Conservation (phyloP, 2,888 invertebrate genomes). For the Melanargia galathea region DNA sequence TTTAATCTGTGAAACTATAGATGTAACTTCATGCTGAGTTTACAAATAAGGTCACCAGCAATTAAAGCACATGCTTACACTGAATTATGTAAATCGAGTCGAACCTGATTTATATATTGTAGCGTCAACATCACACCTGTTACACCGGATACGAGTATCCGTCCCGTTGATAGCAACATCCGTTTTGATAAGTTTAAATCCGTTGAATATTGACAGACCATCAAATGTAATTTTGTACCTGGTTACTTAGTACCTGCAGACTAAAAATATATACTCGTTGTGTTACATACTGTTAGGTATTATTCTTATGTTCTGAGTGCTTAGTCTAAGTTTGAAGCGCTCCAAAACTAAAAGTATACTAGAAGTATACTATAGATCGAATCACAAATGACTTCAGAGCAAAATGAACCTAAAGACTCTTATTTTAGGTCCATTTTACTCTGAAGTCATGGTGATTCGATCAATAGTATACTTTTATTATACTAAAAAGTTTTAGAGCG, state of each 20-base stretch:
- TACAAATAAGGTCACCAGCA: slow-evolving; percentile 13
- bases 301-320: no score
- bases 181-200: not conserved
- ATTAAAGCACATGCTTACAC: slow-evolving; percentile 14
- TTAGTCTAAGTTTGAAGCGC: no score
- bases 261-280: not conserved
- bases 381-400: no score
- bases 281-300: no score
- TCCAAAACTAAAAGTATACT: no score
- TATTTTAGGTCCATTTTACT: no score
- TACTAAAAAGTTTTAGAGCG: no score
- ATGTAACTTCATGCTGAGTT: not conserved
- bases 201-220: not conserved
- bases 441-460: no score
- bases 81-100: slow-evolving; percentile 13
- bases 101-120: slow-evolving; percentile 3
- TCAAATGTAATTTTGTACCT: no score
- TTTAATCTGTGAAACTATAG: not conserved
- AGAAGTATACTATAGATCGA: no score
- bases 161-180: slow-evolving; percentile 15
- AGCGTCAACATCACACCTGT: slow-evolving; percentile 20
- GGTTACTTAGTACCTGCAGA: not conserved
- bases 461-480: no score
- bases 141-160: slow-evolving; percentile 23
- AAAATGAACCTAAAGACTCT: no score